Evolutionary conservation across 2,888 invertebrate species (phyloP), one percentile per base, ranked within the genome.

Genomic region (Spisula subtruncata): DNA sequence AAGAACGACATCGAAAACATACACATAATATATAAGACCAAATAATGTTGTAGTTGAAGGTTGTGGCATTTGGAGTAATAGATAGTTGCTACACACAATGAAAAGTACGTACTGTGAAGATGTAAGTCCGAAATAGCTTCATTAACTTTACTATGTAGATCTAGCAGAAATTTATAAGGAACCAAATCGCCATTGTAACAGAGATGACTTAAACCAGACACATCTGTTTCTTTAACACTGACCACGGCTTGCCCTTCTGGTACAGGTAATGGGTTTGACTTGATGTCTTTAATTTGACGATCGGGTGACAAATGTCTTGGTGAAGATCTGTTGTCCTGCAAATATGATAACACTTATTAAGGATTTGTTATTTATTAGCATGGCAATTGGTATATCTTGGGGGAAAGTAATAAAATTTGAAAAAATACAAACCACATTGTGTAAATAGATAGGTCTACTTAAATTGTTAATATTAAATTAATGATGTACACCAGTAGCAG

Each of bases 121-220:
- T 46, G n/a, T 16, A 85, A 51, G n/a, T 85, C 85, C 12, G 32
- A 12, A 12, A 85, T 75, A 51, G 85, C 85, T 29, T n/a, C 35
- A 5, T 32, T n/a, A 8, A 85, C 79, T 54, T 85, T 75, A 8
- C 10, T 32, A 35, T 85, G 79, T 32, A 85, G 85, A 79, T 79
- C 79, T 25, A 75, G 51, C n/a, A 85, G 71, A 25, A 85, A n/a
- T 79, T 85, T 85, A 35, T 79, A 51, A n/a, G 85, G 85, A 32
- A 85, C 51, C 16, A 85, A 32, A 25, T 85, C 79, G 20, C 35
- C 51, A 10, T 85, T 79, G 51, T 85, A 54, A n/a, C 75, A 75
- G 32, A 85, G 79, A 54, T 85, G 75, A 20, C 48, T 29, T n/a
- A 75, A 1, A 25, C 25, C 25, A 25, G 5, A 0, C 8, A 71